Evolutionary conservation across 2,888 invertebrate genomes (phyloP).

Genomic region (Mythimna lalbum): DNA sequence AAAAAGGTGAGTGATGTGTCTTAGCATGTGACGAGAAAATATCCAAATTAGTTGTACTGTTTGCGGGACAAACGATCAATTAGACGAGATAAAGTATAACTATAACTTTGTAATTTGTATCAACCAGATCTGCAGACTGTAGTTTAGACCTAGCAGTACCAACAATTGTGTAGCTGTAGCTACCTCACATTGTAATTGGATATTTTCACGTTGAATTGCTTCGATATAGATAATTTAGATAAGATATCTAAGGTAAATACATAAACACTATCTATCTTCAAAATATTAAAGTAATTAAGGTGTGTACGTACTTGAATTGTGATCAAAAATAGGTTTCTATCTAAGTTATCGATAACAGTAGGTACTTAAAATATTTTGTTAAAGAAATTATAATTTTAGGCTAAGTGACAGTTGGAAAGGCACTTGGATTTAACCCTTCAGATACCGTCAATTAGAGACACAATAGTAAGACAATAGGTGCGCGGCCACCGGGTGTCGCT

Average conservation of each 20-base stretch:
- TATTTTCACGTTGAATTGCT: not conserved
- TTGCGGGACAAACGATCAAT: conserved; percentile 27
- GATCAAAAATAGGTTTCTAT: conserved; percentile 7
- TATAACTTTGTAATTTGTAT: conserved; percentile 8
- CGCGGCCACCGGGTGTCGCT: too few species aligned
- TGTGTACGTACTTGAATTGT: not conserved
- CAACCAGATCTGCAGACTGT: not conserved
- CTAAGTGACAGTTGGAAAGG: not conserved
- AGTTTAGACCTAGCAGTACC: not conserved
- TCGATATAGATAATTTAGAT: conserved; percentile 27
- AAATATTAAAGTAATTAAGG: conserved; percentile 24
- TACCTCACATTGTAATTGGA: not conserved
- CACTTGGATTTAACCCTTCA: conserved; percentile 1
- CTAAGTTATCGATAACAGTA: conserved; percentile 12
- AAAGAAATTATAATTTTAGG: not conserved
- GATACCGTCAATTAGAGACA: too few species aligned
- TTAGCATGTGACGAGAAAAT: conserved; percentile 13
- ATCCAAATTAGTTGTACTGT: conserved; percentile 21
- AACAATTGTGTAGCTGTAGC: not conserved
- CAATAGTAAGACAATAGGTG: too few species aligned
- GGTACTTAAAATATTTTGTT: not conserved
- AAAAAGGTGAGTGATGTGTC: conserved; percentile 80
- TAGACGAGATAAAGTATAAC: conserved; percentile 16
- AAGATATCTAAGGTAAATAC: conserved; percentile 36
- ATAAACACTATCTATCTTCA: conserved; percentile 16